Evolutionary conservation across 2,888 invertebrate species (phyloP), one percentile per base, ranked within the genome.

Genomic region (Drosophila affinis): DNA sequence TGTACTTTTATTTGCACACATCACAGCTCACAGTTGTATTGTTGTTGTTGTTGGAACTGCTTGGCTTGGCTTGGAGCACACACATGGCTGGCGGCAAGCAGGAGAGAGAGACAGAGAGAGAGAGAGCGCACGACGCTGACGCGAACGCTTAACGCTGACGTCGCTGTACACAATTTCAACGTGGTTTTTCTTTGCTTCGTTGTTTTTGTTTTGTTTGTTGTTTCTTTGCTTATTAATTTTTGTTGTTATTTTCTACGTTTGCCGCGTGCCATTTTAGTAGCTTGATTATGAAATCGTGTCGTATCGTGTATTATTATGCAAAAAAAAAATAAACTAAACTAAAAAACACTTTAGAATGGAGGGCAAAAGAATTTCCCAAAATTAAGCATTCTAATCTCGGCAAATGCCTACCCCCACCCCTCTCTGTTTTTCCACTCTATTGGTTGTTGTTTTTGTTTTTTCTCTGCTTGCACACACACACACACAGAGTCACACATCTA

Each of bases 261-360:
- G 60, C 58, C 60, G 61, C 61, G 32, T 61, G 61, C 45, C 61
- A 67, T 67, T 67, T 71, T 71, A 67, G 72, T 67, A 32, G 60
- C 60, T 67, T 58, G 27, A 78, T 87, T 88, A 88, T 88, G 81
- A 88, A 88, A 86, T 88, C 65, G 53, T 10, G 6, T 18, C 27
- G 18, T 0, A 29, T 29, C 7, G 29, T 0, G 29, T 29, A 29
- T 29, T 18, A 4, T 10, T 44, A 34, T 45, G 21, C 18, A 21
- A 44, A 44, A 29, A 3, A 44, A 29, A 3, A 24, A 24, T 3
- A 24, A 52, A 44, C 29, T 29, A 6, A 29, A 29, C 29, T 29
- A 61, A 34, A 21, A 48, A 54, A 17, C 48, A 47, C 53, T 39
- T n/a, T 17, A 39, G 44, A 39, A 51, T 72, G 62, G 47, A 45